Percentiles rank a stretch among this genome's conserved stretches.
Conservation (phyloP, 2,113 vertebrate species). For the Gobio gobio region DNA sequence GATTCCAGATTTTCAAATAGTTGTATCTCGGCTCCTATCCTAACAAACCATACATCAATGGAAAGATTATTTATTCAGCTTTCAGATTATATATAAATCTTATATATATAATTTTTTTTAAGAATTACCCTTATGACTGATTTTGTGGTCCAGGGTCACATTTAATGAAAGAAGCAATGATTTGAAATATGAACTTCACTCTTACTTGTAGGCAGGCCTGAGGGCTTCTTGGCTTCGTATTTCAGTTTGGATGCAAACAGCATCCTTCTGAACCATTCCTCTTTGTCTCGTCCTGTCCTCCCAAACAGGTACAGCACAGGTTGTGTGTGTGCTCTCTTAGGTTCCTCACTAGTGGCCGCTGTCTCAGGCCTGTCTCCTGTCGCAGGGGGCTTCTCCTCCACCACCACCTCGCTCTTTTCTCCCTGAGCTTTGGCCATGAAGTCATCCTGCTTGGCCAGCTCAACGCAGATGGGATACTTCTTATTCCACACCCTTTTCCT, state of each 20-base stretch:
- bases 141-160: too few species aligned
- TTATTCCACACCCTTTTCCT: constrained; percentile 98
- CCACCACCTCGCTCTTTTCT: constrained; percentile 74
- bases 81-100: too few species aligned
- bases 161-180: neutral
- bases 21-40: too few species aligned
- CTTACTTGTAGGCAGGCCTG: constrained; percentile 79
- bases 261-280: constrained; percentile 95
- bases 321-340: constrained; percentile 76
- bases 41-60: too few species aligned
- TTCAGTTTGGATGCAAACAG: constrained; percentile 85
- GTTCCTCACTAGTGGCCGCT: constrained; percentile 73
- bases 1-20: too few species aligned
- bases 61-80: too few species aligned
- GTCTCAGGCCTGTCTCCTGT: constrained; percentile 77
- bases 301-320: constrained; percentile 93
- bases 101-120: too few species aligned
- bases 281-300: constrained; percentile 95
- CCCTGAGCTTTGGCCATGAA: constrained; percentile 93
- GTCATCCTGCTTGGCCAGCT: constrained; percentile 92
- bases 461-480: constrained; percentile 96
- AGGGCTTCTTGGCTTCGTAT: constrained; percentile 78
- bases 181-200: constrained; percentile 72
- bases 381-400: constrained; percentile 73
- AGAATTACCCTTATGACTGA: too few species aligned